Percentiles rank a stretch among this genome's conserved stretches.
Conservation (phyloP, 2,113 vertebrate species). For the Coreoperca whiteheadi region DNA sequence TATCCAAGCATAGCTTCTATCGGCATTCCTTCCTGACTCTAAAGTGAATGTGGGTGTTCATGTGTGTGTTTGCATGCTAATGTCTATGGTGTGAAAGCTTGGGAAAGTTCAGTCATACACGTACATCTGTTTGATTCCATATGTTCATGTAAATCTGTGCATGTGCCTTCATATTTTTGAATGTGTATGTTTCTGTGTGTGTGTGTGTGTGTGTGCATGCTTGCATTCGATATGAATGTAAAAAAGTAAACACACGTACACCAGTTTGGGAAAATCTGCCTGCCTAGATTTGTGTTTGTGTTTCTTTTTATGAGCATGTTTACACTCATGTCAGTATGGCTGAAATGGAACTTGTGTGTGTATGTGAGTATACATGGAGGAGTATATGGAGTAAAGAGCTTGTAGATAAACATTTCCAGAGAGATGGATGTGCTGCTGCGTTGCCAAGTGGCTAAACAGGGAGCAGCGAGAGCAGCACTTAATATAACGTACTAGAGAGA, state of each 20-base stretch:
- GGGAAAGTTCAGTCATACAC: conserved; percentile 8
- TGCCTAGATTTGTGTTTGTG: conserved; percentile 22
- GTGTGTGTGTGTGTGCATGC: neutral
- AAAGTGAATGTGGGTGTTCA: conserved; percentile 2
- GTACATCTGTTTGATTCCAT: conserved; percentile 23
- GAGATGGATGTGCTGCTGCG: conserved; percentile 56
- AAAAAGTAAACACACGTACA: neutral
- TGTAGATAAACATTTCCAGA: conserved; percentile 70
- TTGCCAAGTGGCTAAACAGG: conserved; percentile 70
- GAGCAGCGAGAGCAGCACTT: conserved; percentile 62
- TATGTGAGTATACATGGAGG: conserved; percentile 35
- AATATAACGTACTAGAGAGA: conserved; percentile 46
- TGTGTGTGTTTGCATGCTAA: conserved; percentile 22
- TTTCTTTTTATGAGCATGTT: conserved; percentile 42
- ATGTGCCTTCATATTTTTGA: conserved; percentile 1
- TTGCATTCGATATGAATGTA: neutral
- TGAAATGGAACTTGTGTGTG: neutral
- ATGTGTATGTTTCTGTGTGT: neutral
- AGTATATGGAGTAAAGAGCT: conserved; percentile 54
- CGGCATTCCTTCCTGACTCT: conserved; percentile 54
- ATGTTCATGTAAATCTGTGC: conserved; percentile 17
- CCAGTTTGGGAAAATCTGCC: conserved; percentile 26
- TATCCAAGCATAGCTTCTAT: conserved; percentile 49
- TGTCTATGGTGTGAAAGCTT: conserved; percentile 38
- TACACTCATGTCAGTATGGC: conserved; percentile 28